Percentiles rank a stretch among this genome's conserved stretches.
Evolutionary conservation across 2,888 invertebrate genomes (phyloP).

Genomic region (Eristalis arbustorum): DNA sequence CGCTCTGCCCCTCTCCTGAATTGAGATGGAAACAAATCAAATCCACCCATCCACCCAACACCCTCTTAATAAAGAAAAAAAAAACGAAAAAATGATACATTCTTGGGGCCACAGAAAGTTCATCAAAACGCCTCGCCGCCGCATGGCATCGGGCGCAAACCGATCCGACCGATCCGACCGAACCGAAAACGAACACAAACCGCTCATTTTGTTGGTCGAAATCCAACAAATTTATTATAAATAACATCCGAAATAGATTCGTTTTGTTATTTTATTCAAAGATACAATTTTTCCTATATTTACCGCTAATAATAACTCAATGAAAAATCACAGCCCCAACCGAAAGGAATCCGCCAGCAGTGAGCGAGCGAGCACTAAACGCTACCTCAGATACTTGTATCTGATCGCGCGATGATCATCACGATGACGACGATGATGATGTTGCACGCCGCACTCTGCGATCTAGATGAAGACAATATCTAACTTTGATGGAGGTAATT

Average conservation of each 20-base stretch:
- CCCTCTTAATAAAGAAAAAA: constrained; percentile 46
- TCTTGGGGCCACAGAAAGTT: constrained; percentile 45
- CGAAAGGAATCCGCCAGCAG: constrained; percentile 55
- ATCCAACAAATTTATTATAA: constrained; percentile 71
- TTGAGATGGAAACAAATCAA: constrained; percentile 27
- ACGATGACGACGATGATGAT: constrained; percentile 22
- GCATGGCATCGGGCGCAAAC: constrained; percentile 20
- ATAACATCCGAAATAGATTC: constrained; percentile 70
- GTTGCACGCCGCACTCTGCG: constrained; percentile 19
- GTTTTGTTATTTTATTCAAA: constrained; percentile 71
- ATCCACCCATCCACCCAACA: constrained; percentile 23
- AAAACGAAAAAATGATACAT: no score
- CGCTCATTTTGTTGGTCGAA: constrained; percentile 65
- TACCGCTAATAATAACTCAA: constrained; percentile 71
- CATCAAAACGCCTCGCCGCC: constrained; percentile 38
- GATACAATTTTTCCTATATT: constrained; percentile 70
- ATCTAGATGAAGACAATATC: constrained; percentile 60
- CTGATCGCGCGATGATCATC: background rate
- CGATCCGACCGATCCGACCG: constrained; percentile 40
- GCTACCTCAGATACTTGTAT: constrained; percentile 17
- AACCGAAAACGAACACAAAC: constrained; percentile 20
- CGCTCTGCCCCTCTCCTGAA: no score
- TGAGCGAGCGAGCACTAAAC: constrained; percentile 35
- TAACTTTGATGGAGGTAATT: constrained; percentile 40
- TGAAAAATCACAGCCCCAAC: constrained; percentile 65